Evolutionary conservation across 1,140 invertebrate species (phyloP).

Genomic region (Sitophilus oryzae): DNA sequence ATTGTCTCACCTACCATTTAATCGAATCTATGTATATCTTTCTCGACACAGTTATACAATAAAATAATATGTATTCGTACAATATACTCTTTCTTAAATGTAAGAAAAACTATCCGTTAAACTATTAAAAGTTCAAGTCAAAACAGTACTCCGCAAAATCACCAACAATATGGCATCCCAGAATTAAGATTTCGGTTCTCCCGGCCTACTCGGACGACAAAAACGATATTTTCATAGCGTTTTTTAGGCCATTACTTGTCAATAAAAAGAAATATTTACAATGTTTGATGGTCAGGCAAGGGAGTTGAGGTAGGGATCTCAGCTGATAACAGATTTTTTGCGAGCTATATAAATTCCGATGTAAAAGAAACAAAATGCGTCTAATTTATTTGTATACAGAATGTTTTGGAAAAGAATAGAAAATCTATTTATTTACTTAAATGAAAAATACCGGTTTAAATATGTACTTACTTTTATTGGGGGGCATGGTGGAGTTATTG

Average conservation of each 20-base stretch:
- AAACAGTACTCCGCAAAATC: constrained; percentile 17
- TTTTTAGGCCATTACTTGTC: too few relatives aligned
- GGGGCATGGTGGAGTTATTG: background rate
- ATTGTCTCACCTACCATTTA: constrained; percentile 42
- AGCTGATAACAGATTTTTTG: too few relatives aligned
- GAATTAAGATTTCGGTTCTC: background rate
- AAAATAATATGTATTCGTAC: background rate
- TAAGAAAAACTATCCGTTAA: constrained; percentile 15
- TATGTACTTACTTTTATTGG: constrained; percentile 8
- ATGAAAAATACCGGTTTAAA: background rate
- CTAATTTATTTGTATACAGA: background rate
- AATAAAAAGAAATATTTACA: too few relatives aligned
- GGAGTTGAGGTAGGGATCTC: too few relatives aligned
- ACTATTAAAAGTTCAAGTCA: constrained; percentile 29
- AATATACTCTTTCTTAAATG: constrained; percentile 21
- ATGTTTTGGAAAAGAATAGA: background rate
- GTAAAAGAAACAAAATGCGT: too few relatives aligned
- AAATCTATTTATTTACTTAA: background rate
- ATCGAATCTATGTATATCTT: constrained; percentile 3
- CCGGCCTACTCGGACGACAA: background rate
- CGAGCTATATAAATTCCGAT: too few relatives aligned
- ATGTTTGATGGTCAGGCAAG: too few relatives aligned
- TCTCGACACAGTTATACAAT: constrained; percentile 3
- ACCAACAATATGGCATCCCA: too few relatives aligned
- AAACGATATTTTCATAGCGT: constrained; percentile 1